These are phyloP conservation scores for Trinorchestia longiramus DNA, from an alignment of 1,140 invertebrate species.

Conservation along the genomic window DNA sequence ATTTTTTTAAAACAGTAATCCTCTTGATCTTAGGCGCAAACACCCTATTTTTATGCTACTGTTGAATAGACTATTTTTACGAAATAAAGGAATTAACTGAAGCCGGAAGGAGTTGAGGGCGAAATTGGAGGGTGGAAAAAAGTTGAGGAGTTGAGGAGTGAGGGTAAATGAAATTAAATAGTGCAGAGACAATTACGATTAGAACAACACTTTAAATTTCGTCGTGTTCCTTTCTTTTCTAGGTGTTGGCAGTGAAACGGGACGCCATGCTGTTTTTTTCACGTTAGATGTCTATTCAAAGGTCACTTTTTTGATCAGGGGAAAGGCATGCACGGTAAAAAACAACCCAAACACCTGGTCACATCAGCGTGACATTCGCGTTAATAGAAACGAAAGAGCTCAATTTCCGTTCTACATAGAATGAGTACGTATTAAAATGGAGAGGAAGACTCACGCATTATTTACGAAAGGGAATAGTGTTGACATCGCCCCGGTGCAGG, in stretches of 20 bases:
- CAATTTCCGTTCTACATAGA: background rate
- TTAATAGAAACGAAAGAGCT: background rate
- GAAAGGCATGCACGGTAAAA: background rate
- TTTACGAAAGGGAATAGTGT: background rate
- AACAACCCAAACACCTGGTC: background rate
- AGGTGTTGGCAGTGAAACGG: conserved; percentile 32
- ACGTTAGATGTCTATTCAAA: background rate
- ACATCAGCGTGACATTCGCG: background rate
- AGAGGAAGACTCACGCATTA: background rate
- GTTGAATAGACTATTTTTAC: background rate
- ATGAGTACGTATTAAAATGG: background rate
- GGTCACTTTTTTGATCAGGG: background rate
- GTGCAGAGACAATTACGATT: background rate
- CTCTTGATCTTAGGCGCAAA: too few relatives aligned
- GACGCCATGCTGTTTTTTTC: background rate
- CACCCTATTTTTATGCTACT: too few relatives aligned
- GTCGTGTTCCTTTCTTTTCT: background rate
- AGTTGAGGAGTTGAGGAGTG: too few relatives aligned
- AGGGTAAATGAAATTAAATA: background rate
- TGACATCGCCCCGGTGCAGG: background rate
- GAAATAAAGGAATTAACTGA: background rate
- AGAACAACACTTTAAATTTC: background rate
- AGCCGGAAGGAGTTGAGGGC: background rate
- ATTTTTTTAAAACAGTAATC: too few relatives aligned
- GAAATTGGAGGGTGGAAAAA: too few relatives aligned